Evolutionary conservation across 2,797 vertebrate species (phyloP), one percentile per base, ranked within the genome.

Genomic region (Philypnodon macrostomus): DNA sequence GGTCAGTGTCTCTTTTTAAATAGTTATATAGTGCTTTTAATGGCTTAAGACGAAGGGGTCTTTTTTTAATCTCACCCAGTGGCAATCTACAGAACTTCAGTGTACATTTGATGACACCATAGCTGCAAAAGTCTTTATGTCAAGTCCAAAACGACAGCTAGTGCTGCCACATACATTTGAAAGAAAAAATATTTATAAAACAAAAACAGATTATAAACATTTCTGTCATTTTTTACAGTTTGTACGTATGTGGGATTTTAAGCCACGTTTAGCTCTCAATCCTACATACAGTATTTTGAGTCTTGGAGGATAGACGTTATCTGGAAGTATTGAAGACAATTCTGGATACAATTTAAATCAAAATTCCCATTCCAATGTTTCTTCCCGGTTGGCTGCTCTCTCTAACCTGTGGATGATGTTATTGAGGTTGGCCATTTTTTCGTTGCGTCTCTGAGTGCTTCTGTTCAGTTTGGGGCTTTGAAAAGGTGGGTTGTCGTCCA

Each of bases 371-470:
- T 99, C 97, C 14, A 97, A 86, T 17, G 91, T 92, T 70, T 98
- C 97, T 73, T 98, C 97, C 0, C 94, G 89, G 75, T 97, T 98
- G 81, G 96, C 97, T 0, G 97, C 97, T 65, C 92, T 90, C 81
- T 99, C 97, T 44, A 99, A 86, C 85, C 97, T 88, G 76, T 98
- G 95, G 80, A 99, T 99, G 87, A 98, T 99, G 89, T 94, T 99
- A 89, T 97, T 98, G 80, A 99, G 92, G 87, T 99, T 99, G 70
- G 96, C 96, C 94, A 98, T 96, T 90, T 99, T 99, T 88, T 98
- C 95, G 0, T 95, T 95, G 74, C 95, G 92, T 86, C 94, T 92
- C 86, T 97, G 95, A 84, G 91, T 81, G 85, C 89, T 95, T 79
- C 91, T 91, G 85, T 90, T 96, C 62, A 89, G 87, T 85, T 93